Evolutionary conservation across 2,113 vertebrate species (phyloP), one percentile per base, ranked within the genome.

Genomic region (Syngnathus scovelli): DNA sequence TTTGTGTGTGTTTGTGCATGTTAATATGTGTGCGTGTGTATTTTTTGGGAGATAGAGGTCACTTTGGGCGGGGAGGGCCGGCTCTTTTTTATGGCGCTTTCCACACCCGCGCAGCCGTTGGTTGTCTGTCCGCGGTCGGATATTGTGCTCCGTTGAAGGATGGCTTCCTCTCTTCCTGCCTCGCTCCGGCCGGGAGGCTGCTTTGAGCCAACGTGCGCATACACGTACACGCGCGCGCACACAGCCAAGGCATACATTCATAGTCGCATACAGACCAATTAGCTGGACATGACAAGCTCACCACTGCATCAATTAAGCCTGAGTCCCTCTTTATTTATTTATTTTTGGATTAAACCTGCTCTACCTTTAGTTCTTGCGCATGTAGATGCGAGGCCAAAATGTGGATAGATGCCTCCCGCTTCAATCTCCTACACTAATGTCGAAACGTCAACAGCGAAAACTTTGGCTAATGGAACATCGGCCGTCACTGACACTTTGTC

Each of bases 51-150:
- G 93, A 93, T 93, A 69, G 93, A 93, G 94, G 93, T 92, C 93
- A 93, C 92, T 93, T 92, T 95, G 93, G 93, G 93, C 93, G 93
- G 93, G 93, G 90, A 90, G 88, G 27, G n/a, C 48, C 3, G 49
- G 48, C 2, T 18, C 15, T 61, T 41, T 61, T 60, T 38, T 16
- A 83, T 75, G 84, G 77, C 86, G 55, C 27, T 87, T 89, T 87
- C 85, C 78, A 86, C 83, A 89, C 85, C 84, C 85, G 84, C 85
- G 84, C 83, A 87, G 84, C 83, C 83, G 81, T 84, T 83, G 62
- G 82, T 78, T 87, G 84, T 86, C 87, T 87, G 85, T 85, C 83
- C 78, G 58, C 86, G 69, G 85, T 78, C 80, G 78, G 74, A 87
- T 90, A 89, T 90, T 87, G 83, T 88, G 82, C 79, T 85, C 73